phyloP scores from a whole-genome alignment of 2,797 vertebrate species.

The Mus minutoides region DNA sequence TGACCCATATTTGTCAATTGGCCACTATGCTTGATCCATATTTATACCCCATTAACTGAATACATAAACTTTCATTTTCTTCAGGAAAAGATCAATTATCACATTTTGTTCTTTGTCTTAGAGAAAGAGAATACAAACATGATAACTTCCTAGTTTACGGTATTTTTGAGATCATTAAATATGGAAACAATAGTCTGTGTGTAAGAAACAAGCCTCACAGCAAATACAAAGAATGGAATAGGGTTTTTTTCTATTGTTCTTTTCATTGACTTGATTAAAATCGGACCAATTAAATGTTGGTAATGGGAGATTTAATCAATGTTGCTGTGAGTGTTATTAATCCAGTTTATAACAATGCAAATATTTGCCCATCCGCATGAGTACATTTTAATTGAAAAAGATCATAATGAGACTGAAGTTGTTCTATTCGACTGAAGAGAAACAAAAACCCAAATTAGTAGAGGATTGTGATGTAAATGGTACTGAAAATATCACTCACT shows the following conservation, averaged over 20 bases:
- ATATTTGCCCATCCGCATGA: constrained; percentile 63
- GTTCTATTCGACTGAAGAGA: constrained; percentile 64
- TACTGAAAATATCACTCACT: constrained; percentile 21
- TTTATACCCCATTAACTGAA: background rate
- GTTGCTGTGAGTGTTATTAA: constrained; percentile 57
- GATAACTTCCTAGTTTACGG: background rate
- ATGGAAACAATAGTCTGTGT: background rate
- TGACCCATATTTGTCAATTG: background rate
- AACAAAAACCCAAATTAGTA: constrained; percentile 72
- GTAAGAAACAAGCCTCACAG: background rate
- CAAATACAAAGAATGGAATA: constrained; percentile 25
- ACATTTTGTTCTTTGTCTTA: background rate
- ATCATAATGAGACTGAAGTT: constrained; percentile 66
- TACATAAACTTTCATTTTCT: background rate
- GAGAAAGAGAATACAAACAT: background rate
- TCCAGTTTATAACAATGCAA: constrained; percentile 63
- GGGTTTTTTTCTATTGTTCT: background rate
- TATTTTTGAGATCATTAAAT: background rate
- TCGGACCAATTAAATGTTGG: constrained; percentile 28
- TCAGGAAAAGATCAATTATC: background rate
- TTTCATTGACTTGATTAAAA: constrained; percentile 22
- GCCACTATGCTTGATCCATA: background rate
- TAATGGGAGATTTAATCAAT: constrained; percentile 51
- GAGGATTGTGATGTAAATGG: constrained; percentile 63
- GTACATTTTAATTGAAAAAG: constrained; percentile 76